Percentiles rank a stretch among this genome's conserved stretches.
Conservation (phyloP, 2,113 vertebrate genomes). For the Plectropomus leopardus region DNA sequence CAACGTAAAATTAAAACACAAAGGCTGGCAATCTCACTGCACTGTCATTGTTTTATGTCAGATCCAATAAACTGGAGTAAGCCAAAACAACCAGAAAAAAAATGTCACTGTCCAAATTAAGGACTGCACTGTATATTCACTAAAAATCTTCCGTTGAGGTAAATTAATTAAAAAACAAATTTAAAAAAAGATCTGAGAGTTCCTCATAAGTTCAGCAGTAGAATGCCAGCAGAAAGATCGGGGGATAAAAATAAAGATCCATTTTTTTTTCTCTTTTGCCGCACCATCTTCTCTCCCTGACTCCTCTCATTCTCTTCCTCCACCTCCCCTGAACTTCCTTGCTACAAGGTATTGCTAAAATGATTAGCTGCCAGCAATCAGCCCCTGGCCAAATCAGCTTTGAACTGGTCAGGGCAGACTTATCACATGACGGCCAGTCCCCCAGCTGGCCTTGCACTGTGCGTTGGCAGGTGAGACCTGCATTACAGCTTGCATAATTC, state of each 20-base stretch:
- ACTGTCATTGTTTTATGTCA: slow-evolving; percentile 6
- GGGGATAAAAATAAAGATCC: slow-evolving; percentile 42
- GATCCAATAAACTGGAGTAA: slow-evolving; percentile 6
- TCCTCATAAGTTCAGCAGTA: slow-evolving; percentile 72
- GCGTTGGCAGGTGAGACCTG: slow-evolving; percentile 83
- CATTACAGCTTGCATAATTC: slow-evolving; percentile 84
- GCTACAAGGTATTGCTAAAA: slow-evolving; percentile 82
- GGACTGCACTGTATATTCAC: not conserved
- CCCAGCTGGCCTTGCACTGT: slow-evolving; percentile 60
- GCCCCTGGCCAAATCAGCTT: slow-evolving; percentile 82
- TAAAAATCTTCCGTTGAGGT: slow-evolving; percentile 42
- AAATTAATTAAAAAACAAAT: slow-evolving; percentile 63
- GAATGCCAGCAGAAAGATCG: slow-evolving; percentile 51
- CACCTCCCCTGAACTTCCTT: slow-evolving; percentile 57
- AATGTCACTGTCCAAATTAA: slow-evolving; percentile 7
- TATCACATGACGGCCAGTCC: slow-evolving; percentile 84
- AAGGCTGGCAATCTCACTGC: not conserved
- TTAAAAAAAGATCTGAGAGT: slow-evolving; percentile 49
- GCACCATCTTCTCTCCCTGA: slow-evolving; percentile 20
- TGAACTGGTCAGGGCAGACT: slow-evolving; percentile 84
- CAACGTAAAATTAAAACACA: slow-evolving; percentile 1
- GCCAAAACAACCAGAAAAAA: slow-evolving; percentile 16
- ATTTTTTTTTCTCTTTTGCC: slow-evolving; percentile 15
- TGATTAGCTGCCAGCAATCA: slow-evolving; percentile 85
- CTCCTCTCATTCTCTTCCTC: slow-evolving; percentile 35